A percentile compares a stretch with the other conserved stretches of the same genome.
These are phyloP conservation scores for Alectura lathami DNA, from an alignment of 2,113 vertebrate species.

Conservation along the genomic window DNA sequence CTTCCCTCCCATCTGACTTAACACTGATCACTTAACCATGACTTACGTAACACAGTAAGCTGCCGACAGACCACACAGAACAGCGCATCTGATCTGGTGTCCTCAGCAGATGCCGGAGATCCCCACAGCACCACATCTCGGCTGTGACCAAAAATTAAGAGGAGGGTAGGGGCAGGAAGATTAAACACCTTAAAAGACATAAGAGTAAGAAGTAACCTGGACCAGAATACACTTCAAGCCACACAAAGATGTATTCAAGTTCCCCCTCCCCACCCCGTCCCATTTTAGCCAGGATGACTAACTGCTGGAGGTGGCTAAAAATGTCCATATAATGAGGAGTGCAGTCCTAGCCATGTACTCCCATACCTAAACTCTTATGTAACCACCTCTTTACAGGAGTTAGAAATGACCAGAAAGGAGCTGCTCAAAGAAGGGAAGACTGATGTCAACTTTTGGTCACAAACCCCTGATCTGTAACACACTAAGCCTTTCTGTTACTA, in stretches of 20 bases:
- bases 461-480: not conserved
- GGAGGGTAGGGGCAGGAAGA: not conserved
- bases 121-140: not conserved
- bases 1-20: constrained; percentile 34
- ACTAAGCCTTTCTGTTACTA: not conserved
- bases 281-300: constrained; percentile 42
- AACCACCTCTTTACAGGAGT: not conserved
- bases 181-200: not conserved
- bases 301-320: constrained; percentile 31
- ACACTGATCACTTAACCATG: constrained; percentile 33
- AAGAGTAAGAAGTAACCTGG: not conserved
- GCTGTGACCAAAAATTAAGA: not conserved
- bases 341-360: constrained; percentile 17
- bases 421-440: not conserved
- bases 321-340: constrained; percentile 36
- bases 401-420: not conserved
- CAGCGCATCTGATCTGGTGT: not conserved
- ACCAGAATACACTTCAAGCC: not conserved
- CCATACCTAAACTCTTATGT: not conserved
- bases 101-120: not conserved
- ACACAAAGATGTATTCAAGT: not conserved
- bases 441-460: not conserved
- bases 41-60: constrained; percentile 58
- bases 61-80: constrained; percentile 18
- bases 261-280: not conserved